Evolutionary conservation across 2,888 invertebrate genomes (phyloP), one percentile per base, ranked within the genome.

Genomic region (Meloe dianella): DNA sequence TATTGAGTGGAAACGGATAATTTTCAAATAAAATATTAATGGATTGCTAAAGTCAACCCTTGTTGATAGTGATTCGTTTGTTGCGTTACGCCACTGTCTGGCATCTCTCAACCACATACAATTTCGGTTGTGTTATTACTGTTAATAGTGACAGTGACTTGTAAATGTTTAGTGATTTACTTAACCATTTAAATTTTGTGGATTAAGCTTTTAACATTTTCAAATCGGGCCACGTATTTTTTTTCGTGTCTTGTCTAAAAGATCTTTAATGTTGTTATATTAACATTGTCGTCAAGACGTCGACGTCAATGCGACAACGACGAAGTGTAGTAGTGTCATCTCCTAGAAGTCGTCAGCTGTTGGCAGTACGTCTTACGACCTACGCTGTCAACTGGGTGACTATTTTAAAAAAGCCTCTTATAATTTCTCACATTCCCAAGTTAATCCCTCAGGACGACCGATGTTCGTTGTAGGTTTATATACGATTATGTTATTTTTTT

Each of bases 331-430:
- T 63, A 22, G 56, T 57, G 67, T 67, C 67, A 67, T 32, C 64
- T 60, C 51, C 57, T 57, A 63, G 41, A 17, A 41, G 41, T n/a
- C n/a, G 41, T 68, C 68, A 68, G 68, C 68, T 68, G 68, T 68
- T 68, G 66, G 68, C 68, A 68, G 66, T 68, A 68, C 65, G 68
- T 68, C 68, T 68, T 68, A 63, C 66, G 68, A 68, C 68, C 70
- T 65, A 65, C 65, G 67, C 72, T 10, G 84, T 61, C 70, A 64
- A 57, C 66, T 56, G 51, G 64, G 35, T 70, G 71, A 47, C 74
- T 76, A 76, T 77, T 77, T 76, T 75, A 72, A 74, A 75, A 76
- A 71, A 72, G 73, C 71, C 73, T 71, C 72, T 66, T 57, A 32
- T 63, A 73, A 73, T 72, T 66, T 63, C 64, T 64, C 70, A 69